These are phyloP conservation scores for Lacerta viridis DNA, from an alignment of 2,797 vertebrate species.

Conservation along the genomic window DNA sequence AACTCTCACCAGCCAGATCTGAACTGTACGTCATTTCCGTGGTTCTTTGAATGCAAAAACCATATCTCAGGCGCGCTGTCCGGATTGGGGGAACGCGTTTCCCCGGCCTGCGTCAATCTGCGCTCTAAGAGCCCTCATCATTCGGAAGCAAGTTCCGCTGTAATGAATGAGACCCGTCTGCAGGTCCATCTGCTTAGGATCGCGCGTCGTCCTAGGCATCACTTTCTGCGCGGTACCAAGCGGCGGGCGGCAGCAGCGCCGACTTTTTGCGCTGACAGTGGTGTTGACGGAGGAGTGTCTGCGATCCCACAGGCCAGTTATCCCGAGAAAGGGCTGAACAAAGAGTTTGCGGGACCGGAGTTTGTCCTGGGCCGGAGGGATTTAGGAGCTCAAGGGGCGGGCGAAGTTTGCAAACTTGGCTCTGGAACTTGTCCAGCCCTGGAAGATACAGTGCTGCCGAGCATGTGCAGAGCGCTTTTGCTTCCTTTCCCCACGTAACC, in stretches of 20 bases:
- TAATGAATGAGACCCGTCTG: background rate
- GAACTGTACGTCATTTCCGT: background rate
- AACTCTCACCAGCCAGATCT: background rate
- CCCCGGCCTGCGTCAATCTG: background rate
- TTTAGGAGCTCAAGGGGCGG: background rate
- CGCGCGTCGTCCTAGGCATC: background rate
- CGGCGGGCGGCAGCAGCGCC: too few relatives aligned
- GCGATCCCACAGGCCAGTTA: background rate
- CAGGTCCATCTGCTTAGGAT: background rate
- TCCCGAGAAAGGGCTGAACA: too few relatives aligned
- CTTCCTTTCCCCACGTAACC: background rate
- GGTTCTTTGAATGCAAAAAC: background rate
- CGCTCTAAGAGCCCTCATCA: background rate
- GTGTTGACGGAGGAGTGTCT: background rate
- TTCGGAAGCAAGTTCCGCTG: background rate
- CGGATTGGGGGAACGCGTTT: background rate
- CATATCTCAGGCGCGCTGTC: background rate
- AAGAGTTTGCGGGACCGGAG: background rate
- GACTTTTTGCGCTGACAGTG: background rate
- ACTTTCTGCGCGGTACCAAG: background rate
- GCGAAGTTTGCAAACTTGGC: background rate
- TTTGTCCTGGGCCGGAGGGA: background rate
- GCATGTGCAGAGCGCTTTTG: slow-evolving; percentile 6
- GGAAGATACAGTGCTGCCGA: background rate
- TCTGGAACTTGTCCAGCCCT: background rate